Conservation (phyloP, 2,888 invertebrate species). For the Pristionchus japonicus region DNA sequence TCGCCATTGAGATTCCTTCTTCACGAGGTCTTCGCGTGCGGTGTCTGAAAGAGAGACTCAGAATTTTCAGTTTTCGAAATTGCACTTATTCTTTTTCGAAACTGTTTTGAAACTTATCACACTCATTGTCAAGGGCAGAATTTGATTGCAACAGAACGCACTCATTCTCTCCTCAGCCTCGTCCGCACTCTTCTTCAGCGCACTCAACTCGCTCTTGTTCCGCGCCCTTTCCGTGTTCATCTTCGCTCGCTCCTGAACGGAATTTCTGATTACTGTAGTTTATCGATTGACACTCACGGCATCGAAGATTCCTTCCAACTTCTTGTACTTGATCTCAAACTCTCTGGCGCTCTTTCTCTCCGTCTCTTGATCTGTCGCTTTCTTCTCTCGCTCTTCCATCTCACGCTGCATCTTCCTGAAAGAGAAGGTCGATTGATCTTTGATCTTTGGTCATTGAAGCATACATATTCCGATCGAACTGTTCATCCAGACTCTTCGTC, state of each 20-base stretch:
- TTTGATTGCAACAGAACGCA: conserved; percentile 50
- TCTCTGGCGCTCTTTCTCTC: conserved; percentile 71
- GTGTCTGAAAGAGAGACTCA: not conserved
- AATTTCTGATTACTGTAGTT: not conserved
- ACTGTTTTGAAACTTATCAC: conserved; percentile 39
- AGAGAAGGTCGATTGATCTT: not conserved
- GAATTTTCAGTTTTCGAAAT: not conserved
- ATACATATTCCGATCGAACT: conserved; percentile 53
- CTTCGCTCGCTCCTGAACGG: conserved; percentile 54
- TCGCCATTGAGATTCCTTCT: conserved; percentile 58
- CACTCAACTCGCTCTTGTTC: conserved; percentile 67
- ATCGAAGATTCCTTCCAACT: conserved; percentile 74
- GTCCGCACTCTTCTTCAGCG: conserved; percentile 70
- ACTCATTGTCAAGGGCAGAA: conserved; percentile 60
- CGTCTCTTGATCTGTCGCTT: conserved; percentile 63
- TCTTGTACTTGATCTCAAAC: conserved; percentile 73
- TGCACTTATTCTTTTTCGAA: not conserved
- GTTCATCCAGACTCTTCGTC: conserved; percentile 64
- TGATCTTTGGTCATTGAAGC: conserved; percentile 47
- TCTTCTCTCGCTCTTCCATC: conserved; percentile 53
- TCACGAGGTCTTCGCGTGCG: conserved; percentile 53
- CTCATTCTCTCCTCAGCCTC: conserved; percentile 67
- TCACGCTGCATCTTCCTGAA: conserved; percentile 53
- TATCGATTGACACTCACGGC: conserved; percentile 55
- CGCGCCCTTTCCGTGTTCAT: conserved; percentile 69